Base-by-base conservation (phyloP, 2,113 vertebrate genomes). In the Turnix velox region DNA sequence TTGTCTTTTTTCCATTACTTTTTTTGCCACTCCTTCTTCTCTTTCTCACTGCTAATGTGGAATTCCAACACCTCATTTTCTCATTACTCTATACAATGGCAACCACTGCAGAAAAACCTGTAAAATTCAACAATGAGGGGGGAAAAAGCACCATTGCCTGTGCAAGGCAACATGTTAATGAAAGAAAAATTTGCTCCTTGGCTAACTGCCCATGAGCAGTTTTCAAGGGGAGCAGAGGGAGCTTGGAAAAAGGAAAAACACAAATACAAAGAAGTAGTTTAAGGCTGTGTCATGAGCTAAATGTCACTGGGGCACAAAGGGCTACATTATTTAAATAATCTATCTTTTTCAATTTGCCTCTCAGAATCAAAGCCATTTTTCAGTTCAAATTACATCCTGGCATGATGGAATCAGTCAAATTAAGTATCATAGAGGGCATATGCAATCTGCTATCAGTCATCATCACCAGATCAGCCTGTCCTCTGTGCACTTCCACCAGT, bases 271-370 rank as follows among this genome's bases (percentile, higher is more conserved):
- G 59, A 68, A 66, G 19, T 40, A 74, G 35, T 72, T 95, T 58
- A 75, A 88, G 27, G 10, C 57, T 73, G 58, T 72, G 33, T 67
- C 14, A 6, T 85, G 81, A 85, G 37, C 14, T 84, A 52, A 33
- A 65, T 42, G 14, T 40, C 42, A 46, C 39, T 88, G 54, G 84
- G 19, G 52, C 9, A 80, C 13, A 49, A 84, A 89, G 31, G 55
- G 22, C n/a, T 81, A 59, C 62, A 89, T 96, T 68, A 71, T 68
- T 91, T 88, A 93, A 88, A 85, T 83, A 62, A 93, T 69, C 76
- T 82, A 71, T 58, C 2, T 40, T 62, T 95, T 93, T 69, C 65
- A 77, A 93, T 82, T 62, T 94, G 66, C 15, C 35, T 83, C 84
- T 93, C 48, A 87, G 39, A 83, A 22, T 39, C 45, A 74, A 71